Base-by-base conservation (phyloP, 37 sponge, comb jelly and placozoan species). In the Beroe ovata region DNA sequence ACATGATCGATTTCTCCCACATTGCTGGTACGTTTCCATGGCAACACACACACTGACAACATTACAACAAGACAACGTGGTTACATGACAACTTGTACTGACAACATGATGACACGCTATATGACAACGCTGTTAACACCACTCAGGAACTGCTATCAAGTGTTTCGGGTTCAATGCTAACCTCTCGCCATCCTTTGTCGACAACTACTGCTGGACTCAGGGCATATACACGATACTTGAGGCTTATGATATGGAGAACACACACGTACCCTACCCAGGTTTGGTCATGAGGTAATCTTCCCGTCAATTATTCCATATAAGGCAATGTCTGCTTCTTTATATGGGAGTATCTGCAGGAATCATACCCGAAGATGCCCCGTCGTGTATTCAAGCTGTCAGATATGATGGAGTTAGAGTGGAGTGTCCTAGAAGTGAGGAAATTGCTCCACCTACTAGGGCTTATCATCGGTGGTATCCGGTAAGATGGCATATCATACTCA, bases 131-230 rank as follows among this genome's bases (percentile, higher is more conserved):
- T n/a, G n/a, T n/a, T n/a, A n/a, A n/a, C n/a, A n/a, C n/a, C n/a
- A n/a, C n/a, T 16, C 69, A 66, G 69, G 69, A 30, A 29, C 69
- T 1, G 36, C 69, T 11, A 66, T 66, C 33, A 66, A 66, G 69
- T 66, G 69, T 30, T 29, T 30, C 30, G 69, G 69, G 36, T 66
- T 66, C 34, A 30, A 66, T 18, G 19, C 69, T 3, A 29, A 29
- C 69, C 69, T 25, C 2, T 66, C 69, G 4, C 32, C 25, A 26
- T 25, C 69, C 18, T 66, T 66, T 66, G 69, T 66, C 11, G 69
- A 66, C 16, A 30, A 66, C 32, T 66, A 66, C 69, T 66, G 69
- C 36, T 66, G 69, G 69, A 66, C 69, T 33, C 69, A 66, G 69
- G 69, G 69, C 8, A 66, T 66, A 19, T 66, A 66, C 36, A 66